Conservation (phyloP, 2,888 invertebrate genomes). For the Coleophora flavipennella region DNA sequence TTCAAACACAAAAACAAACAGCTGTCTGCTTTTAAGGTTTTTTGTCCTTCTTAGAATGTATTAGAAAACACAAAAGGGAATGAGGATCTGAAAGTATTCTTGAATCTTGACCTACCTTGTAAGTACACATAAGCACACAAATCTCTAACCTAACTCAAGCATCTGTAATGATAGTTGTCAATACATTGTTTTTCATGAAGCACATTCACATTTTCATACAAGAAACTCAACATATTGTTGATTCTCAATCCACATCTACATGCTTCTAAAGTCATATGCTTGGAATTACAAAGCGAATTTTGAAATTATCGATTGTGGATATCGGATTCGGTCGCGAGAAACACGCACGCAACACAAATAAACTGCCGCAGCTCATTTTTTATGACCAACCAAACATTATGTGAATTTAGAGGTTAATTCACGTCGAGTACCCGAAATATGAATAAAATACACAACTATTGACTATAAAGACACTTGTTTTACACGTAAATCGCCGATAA, state of each 20-base stretch:
- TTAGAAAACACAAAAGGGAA: too few species aligned
- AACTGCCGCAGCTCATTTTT: slow-evolving; percentile 36
- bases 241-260: too few species aligned
- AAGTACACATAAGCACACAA: neutral
- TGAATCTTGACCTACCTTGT: too few species aligned
- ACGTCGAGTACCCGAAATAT: slow-evolving; percentile 20
- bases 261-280: too few species aligned
- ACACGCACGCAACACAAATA: slow-evolving; percentile 14
- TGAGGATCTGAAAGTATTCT: too few species aligned
- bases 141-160: slow-evolving; percentile 15
- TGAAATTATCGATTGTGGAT: neutral
- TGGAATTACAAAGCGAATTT: too few species aligned
- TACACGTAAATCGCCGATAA: slow-evolving; percentile 35
- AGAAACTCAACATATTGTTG: too few species aligned
- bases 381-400: slow-evolving; percentile 35
- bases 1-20: too few species aligned
- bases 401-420: slow-evolving; percentile 44
- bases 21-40: too few species aligned
- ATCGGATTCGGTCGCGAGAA: neutral
- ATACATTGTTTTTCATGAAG: neutral
- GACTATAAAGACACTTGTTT: slow-evolving; percentile 25
- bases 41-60: too few species aligned
- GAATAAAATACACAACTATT: slow-evolving; percentile 23
- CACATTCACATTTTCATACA: too few species aligned
- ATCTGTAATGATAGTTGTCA: slow-evolving; percentile 9